Evolutionary conservation across 1,140 invertebrate genomes (phyloP).

Genomic region (Himalopsyche phryganea): DNA sequence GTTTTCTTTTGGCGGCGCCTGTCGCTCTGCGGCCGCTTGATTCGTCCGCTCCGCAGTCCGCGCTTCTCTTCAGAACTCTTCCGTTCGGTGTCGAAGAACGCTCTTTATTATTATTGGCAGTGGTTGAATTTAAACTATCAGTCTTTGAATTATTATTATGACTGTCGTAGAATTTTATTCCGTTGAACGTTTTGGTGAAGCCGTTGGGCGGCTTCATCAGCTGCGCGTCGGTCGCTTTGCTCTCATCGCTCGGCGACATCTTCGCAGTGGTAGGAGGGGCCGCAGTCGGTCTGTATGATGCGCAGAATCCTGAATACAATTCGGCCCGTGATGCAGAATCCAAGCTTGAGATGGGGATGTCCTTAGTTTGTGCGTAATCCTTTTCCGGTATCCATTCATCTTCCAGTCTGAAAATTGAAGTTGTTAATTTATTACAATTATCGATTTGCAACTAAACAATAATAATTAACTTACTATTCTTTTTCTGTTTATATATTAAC

Average conservation of each 20-base stretch:
- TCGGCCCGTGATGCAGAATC: slow-evolving; percentile 13
- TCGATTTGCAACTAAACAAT: no score
- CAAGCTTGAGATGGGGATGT: slow-evolving; percentile 49
- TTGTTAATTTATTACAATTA: background rate
- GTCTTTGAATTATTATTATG: slow-evolving; percentile 33
- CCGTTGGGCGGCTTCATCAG: slow-evolving; percentile 17
- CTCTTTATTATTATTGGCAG: slow-evolving; percentile 11
- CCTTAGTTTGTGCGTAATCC: slow-evolving; percentile 52
- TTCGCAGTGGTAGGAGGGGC: background rate
- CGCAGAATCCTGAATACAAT: slow-evolving; percentile 38
- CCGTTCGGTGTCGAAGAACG: slow-evolving; percentile 4
- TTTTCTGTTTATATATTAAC: no score
- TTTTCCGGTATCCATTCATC: slow-evolving; percentile 62
- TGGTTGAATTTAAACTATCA: slow-evolving; percentile 31
- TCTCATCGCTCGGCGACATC: background rate
- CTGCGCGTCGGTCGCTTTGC: background rate
- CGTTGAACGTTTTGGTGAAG: slow-evolving; percentile 14
- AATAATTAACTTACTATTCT: no score
- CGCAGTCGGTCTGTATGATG: slow-evolving; percentile 18
- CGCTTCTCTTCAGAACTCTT: background rate
- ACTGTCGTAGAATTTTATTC: slow-evolving; percentile 20
- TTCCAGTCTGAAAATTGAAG: slow-evolving; percentile 49
- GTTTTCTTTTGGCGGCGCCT: slow-evolving; percentile 30
- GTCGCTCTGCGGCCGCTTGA: background rate
- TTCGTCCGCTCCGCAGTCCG: slow-evolving; percentile 4